Evolutionary conservation across 2,888 invertebrate genomes (phyloP).

Genomic region (Hartigia nigra): DNA sequence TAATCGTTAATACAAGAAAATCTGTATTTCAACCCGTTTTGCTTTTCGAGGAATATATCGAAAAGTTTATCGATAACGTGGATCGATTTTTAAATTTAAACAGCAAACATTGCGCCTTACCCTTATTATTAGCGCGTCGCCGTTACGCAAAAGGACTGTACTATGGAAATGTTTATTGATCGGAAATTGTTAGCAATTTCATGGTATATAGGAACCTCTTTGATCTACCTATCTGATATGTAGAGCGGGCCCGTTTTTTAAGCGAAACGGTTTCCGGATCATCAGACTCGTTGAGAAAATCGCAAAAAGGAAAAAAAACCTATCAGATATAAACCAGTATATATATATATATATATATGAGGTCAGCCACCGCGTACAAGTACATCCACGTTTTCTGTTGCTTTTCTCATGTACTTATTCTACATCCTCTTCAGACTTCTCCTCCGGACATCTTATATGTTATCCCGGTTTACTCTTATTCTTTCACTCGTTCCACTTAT

Average conservation of each 20-base stretch:
- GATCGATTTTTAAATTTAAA: not conserved
- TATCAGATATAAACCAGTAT: not conserved
- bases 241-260: not conserved
- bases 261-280: not conserved
- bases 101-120: not conserved
- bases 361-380: not conserved
- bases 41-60: not conserved
- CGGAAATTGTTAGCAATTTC: conserved; percentile 6
- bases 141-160: not conserved
- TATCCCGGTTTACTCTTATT: not conserved
- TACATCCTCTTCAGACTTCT: not conserved
- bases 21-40: not conserved
- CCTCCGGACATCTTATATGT: not conserved
- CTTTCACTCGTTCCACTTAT: not conserved
- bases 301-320: not conserved
- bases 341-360: not conserved
- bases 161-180: conserved; percentile 6
- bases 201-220: not conserved
- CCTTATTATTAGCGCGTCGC: not conserved
- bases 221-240: conserved; percentile 3
- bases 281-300: not conserved
- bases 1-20: not conserved
- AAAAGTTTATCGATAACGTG: not conserved
- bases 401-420: not conserved
- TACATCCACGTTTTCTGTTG: not conserved